Base-by-base conservation (phyloP, 1,140 invertebrate genomes). In the Oedothorax gibbosus region DNA sequence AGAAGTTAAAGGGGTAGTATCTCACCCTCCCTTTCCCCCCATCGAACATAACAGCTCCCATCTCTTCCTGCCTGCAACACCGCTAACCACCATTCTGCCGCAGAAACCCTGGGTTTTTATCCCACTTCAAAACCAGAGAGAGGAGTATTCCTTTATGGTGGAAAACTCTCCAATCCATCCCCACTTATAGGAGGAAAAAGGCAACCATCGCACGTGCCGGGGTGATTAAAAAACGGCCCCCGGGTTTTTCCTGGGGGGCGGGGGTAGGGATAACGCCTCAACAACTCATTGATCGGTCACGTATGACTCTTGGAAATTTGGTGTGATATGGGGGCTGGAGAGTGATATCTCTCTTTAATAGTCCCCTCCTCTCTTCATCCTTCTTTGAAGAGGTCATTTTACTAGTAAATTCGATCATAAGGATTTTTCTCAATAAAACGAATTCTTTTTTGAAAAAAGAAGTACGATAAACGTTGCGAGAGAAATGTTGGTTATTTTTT, bases 271-370 rank as follows among this genome's bases (percentile, higher is more conserved):
- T 71, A 81, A 81, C 65, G 68, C 68, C 66, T 68, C 66, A 57
- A 66, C 78, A 69, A 69, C 78, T 80, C 78, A 80, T 80, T 80
- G 78, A 80, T 80, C 78, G 62, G 78, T 80, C 78, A 80, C 79
- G 79, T 72, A 72, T 73, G 60, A 82, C 53, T 69, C 64, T 18
- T 21, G 57, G 56, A 77, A 77, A 35, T 20, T 79, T 66, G 77
- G 77, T 14, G 77, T 21, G 79, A 60, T 72, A 53, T 12, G 68
- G 56, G 68, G 15, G 11, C 60, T 18, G 49, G 76, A 53, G 50
- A 66, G 78, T n/a, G 21, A 57, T 20, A n/a, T 18, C 53, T 82
- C 60, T 82, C 68, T 18, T 73, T 62, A 73, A 82, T 69, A 80
- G 54, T 15, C 51, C 20, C 10, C 51, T 49, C 51, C 78, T 35